A percentile compares a stretch with the other conserved stretches of the same genome.
phyloP scores from a whole-genome alignment of 2,888 invertebrate species.

The Harpagoxenus sublaevis region DNA sequence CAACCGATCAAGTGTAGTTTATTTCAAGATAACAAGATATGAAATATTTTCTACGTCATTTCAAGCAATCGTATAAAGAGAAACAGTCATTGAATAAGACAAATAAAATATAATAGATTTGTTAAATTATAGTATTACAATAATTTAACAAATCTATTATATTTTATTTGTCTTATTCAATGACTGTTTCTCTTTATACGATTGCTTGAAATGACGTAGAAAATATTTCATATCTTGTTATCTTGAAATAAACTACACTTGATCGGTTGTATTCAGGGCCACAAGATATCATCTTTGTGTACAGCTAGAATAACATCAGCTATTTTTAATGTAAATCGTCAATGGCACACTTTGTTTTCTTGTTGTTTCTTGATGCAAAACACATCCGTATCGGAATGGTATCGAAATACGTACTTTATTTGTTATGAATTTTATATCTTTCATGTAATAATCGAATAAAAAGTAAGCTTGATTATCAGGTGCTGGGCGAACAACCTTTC shows the following conservation, averaged over 20 bases:
- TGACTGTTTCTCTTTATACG: background rate
- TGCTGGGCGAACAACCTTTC: background rate
- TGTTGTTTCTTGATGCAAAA: slow-evolving; percentile 5
- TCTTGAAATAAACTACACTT: slow-evolving; percentile 35
- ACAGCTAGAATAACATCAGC: slow-evolving; percentile 17
- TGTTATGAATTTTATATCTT: background rate
- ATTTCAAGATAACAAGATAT: slow-evolving; percentile 30
- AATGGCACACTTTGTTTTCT: slow-evolving; percentile 20
- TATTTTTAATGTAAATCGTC: slow-evolving; percentile 5
- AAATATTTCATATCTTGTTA: slow-evolving; percentile 40
- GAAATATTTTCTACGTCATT: slow-evolving; percentile 31
- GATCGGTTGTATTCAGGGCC: slow-evolving; percentile 9
- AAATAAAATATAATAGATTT: background rate
- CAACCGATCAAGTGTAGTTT: slow-evolving; percentile 29
- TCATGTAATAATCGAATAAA: background rate
- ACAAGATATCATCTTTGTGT: slow-evolving; percentile 27
- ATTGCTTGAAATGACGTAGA: background rate
- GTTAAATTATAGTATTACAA: background rate
- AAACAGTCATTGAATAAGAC: background rate
- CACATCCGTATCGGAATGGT: background rate
- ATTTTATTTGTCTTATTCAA: background rate
- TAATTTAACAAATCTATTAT: slow-evolving; percentile 1
- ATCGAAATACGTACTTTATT: background rate
- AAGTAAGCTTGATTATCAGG: background rate
- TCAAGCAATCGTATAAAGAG: background rate